These are phyloP conservation scores for Eilema sororculum DNA, from an alignment of 2,888 invertebrate genomes.

Conservation along the genomic window DNA sequence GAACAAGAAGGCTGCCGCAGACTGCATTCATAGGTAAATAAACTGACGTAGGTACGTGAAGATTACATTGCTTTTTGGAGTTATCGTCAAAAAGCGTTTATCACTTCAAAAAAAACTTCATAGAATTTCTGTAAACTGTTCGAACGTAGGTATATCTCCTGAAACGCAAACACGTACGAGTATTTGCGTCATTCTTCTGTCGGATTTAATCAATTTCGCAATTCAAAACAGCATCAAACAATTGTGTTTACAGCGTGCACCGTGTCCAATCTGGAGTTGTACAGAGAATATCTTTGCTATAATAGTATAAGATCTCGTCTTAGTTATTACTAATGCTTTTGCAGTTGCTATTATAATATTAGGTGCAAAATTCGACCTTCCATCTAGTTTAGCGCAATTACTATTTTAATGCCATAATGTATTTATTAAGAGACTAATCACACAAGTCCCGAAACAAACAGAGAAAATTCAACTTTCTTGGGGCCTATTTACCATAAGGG, in stretches of 20 bases:
- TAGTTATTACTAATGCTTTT: neutral
- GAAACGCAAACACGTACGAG: neutral
- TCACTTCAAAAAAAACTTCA: neutral
- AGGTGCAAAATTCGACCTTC: neutral
- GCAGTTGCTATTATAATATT: neutral
- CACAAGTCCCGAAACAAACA: no score
- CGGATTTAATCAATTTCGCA: conserved; percentile 2
- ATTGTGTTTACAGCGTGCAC: neutral
- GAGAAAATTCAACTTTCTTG: neutral
- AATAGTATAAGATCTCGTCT: neutral
- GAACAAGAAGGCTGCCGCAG: no score
- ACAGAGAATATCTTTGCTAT: neutral
- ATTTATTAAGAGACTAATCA: neutral
- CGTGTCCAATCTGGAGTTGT: neutral
- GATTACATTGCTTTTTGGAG: neutral
- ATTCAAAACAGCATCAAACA: conserved; percentile 5
- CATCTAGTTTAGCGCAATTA: no score
- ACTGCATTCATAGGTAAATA: no score
- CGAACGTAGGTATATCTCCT: neutral
- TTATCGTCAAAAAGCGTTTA: neutral
- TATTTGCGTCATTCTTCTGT: conserved; percentile 4
- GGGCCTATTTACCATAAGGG: no score
- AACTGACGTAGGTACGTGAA: no score
- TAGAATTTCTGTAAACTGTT: neutral
- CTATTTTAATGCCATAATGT: no score